Evolutionary conservation across 2,113 vertebrate species (phyloP).

Genomic region (Pardalotus punctatus): DNA sequence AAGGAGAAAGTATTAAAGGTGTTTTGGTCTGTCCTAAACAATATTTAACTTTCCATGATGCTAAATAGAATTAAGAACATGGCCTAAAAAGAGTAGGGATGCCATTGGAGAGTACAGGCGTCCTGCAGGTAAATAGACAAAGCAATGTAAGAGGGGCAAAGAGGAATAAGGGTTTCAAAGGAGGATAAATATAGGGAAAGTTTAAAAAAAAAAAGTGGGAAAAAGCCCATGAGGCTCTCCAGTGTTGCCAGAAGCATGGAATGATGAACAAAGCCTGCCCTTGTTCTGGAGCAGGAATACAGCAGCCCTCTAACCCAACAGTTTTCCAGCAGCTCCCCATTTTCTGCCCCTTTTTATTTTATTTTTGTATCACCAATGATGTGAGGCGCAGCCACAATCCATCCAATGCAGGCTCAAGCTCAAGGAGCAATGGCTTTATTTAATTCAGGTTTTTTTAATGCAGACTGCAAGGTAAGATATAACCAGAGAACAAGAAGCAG

Average conservation of each 20-base stretch:
- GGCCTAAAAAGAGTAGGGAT: background rate
- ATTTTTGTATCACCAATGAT: background rate
- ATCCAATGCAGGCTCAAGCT: background rate
- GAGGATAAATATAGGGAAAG: background rate
- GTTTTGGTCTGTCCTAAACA: background rate
- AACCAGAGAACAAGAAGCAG: background rate
- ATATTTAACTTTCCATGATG: background rate
- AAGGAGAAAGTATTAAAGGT: background rate
- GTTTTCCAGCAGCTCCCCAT: background rate
- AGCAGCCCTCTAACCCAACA: background rate
- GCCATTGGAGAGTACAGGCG: background rate
- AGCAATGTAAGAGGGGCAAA: background rate
- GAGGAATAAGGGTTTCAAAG: background rate
- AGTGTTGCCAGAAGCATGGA: background rate
- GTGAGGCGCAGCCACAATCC: background rate
- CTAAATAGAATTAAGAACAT: background rate
- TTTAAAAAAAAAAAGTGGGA: background rate
- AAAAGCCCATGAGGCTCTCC: background rate
- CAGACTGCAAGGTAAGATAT: background rate
- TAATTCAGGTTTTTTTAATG: background rate
- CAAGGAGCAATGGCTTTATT: background rate
- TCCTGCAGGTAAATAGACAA: background rate
- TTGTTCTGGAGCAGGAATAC: background rate
- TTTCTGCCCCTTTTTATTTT: background rate
- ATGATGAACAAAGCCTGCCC: background rate